Evolutionary conservation across 2,113 vertebrate genomes (phyloP), one percentile per base, ranked within the genome.

Genomic region (Nanorana parkeri): DNA sequence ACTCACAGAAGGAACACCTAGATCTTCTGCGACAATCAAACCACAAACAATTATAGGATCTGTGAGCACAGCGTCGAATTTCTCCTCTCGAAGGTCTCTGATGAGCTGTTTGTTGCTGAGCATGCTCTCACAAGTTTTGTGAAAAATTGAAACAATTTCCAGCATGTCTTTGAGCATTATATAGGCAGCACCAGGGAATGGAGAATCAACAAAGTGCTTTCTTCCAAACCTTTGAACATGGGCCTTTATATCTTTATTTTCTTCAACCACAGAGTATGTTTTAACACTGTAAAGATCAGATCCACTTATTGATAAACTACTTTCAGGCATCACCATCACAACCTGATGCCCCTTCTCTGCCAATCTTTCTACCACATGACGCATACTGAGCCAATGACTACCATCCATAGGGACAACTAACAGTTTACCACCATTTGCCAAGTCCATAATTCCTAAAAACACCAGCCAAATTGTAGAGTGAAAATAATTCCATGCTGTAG

Each of bases 1-100:
- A 69, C 91, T 92, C 47, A 95, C 88, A 1, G 73, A 84, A 0
- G 94, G 61, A 93, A 87, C 0, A 85, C 85, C 64, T 93, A 89
- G 0, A 83, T 11, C 0, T 85, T 87, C 2, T 91, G 85, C 51
- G 92, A 83, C 52, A 93, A 69, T 60, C 89, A 90, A 10, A 8
- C 94, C 94, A 23, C 93, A 95, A 0, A 92, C 91, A 24, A 90
- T 85, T 69, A 94, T 91, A 1, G 94, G 94, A 86, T 95, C 93
- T 0, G 92, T 93, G 0, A 95, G 89, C 63, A 94, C 0, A 1
- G 87, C 16, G 13, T 94, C 88, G 11, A 92, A 95, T 2, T 69
- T 78, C 20, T 71, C 63, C 0, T 24, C 74, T 3, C 24, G 81
- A 26, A 95, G 86, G 24, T 36, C 78, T 68, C 80, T 76, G 88